Evolutionary conservation across 2,113 vertebrate species (phyloP), one percentile per base, ranked within the genome.

Genomic region (Myotis davidii): DNA sequence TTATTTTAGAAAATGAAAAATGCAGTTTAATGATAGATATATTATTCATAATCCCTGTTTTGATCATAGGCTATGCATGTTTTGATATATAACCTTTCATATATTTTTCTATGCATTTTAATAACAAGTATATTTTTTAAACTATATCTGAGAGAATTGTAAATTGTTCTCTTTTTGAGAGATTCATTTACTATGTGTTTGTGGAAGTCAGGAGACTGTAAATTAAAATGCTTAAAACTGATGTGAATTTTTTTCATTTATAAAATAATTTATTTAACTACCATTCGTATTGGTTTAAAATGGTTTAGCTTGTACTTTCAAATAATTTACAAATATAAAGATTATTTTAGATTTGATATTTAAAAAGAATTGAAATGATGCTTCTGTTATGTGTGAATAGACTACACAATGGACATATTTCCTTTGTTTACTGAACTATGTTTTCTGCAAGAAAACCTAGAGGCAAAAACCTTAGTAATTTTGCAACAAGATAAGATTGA

Each of bases 231-330:
- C 9, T 81, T 87, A 72, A 90, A 91, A 73, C 13, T 59, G 1
- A 81, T n/a, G 0, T 81, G 50, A 72, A 91, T 84, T 4, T 29
- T 87, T 7, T 29, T 82, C 14, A 56, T 69, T 93, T 87, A 69
- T 85, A 76, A 91, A 76, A 64, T 1, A 90, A 84, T 29, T 73
- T 9, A 50, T 39, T 89, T 48, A 91, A 18, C 13, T 45, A 45
- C 56, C 23, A 29, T 65, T 77, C 50, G 9, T 77, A 12, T 27
- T 85, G 18, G 17, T 85, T 0, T 17, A 85, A 2, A 64, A 2
- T 70, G 7, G 29, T 69, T 96, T 79, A 74, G 88, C 34, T 81
- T 85, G 17, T 91, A 37, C 7, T 89, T 93, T 94, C 10, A 95
- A 52, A 54, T 91, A 76, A 76, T 61, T 95, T 94, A 25, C 21